Percentiles rank a stretch among this genome's conserved stretches.
Conservation (phyloP, 30 jellyfish, hydroid and myxozoan genomes). For the Aurelia sp. region DNA sequence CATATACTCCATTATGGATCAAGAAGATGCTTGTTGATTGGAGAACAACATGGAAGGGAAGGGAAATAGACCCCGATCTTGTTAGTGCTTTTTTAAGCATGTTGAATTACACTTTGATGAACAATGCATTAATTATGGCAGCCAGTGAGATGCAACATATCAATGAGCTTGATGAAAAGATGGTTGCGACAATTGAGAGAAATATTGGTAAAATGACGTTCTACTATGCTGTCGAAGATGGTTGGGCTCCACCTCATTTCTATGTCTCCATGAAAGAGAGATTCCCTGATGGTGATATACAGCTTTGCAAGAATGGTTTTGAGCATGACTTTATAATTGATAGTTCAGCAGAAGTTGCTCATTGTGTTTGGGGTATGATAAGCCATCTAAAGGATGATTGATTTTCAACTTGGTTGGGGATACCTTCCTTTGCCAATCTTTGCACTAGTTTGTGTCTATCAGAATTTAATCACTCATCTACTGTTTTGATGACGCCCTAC, state of each 20-base stretch:
- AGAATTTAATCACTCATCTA: too few species aligned
- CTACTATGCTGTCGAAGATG: conserved; percentile 80
- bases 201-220: conserved; percentile 59
- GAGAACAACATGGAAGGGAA: conserved; percentile 87
- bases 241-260: conserved; percentile 89
- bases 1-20: conserved; percentile 77
- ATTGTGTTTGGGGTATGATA: conserved; percentile 61
- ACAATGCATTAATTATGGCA: conserved; percentile 84
- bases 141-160: conserved; percentile 79
- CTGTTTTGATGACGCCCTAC: too few species aligned
- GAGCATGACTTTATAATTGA: conserved; percentile 93
- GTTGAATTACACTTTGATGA: conserved; percentile 69
- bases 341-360: conserved; percentile 83
- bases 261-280: conserved; percentile 72
- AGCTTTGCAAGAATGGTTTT: conserved; percentile 67
- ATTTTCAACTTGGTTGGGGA: neutral
- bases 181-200: conserved; percentile 42
- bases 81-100: conserved; percentile 47
- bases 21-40: conserved; percentile 69
- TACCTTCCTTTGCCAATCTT: too few species aligned
- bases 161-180: conserved; percentile 53
- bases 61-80: conserved; percentile 59
- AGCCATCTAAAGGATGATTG: conserved; percentile 13
- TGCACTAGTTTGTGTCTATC: too few species aligned
- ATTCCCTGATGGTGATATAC: conserved; percentile 81